Evolutionary conservation across 2,113 vertebrate genomes (phyloP), one percentile per base, ranked within the genome.

Genomic region (Oreochromis niloticus): DNA sequence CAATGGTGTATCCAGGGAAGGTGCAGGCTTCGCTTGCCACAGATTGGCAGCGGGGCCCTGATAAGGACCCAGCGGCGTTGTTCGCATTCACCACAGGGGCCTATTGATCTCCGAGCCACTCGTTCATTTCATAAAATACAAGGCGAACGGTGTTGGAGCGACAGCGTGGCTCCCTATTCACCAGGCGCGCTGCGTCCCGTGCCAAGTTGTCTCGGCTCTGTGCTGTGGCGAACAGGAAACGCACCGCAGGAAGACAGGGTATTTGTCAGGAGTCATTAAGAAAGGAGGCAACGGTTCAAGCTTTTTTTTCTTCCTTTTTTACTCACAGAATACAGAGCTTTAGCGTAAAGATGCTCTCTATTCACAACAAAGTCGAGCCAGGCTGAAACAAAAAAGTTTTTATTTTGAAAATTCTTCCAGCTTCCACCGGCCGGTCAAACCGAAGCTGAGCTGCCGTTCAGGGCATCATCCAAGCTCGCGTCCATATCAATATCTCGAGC

Each of bases 1-100:
- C 96, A 97, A 66, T 97, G 96, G 96, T 94, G 96, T 96, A 96
- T 96, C 96, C 96, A 94, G 94, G 94, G 93, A 95, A 95, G 94
- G 95, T 93, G 93, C 94, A 92, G 93, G 95, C 95, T 96, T 94
- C 90, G 80, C 93, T 95, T 93, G 93, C 88, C 93, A 91, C 95
- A 90, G 95, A 96, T 95, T 97, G 97, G 96, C 96, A 96, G 96
- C 88, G 8, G 82, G 88, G 86, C 36, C 83, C 91, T 78, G 96
- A 96, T 96, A 96, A 96, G 94, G 85, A 85, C 87, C 85, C 88
- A 27, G 80, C 57, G 48, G 86, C 79, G 88, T 92, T 93, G 93
- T 94, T 93, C 88, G 68, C 66, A 93, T 92, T 94, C 94, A 92
- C 95, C 61, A 41, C 34, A 46, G 95, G 95, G 89, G 93, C 87